Percentiles rank a stretch among this genome's conserved stretches.
phyloP scores from a whole-genome alignment of 2,797 vertebrate genomes.

The Choloepus didactylus region DNA sequence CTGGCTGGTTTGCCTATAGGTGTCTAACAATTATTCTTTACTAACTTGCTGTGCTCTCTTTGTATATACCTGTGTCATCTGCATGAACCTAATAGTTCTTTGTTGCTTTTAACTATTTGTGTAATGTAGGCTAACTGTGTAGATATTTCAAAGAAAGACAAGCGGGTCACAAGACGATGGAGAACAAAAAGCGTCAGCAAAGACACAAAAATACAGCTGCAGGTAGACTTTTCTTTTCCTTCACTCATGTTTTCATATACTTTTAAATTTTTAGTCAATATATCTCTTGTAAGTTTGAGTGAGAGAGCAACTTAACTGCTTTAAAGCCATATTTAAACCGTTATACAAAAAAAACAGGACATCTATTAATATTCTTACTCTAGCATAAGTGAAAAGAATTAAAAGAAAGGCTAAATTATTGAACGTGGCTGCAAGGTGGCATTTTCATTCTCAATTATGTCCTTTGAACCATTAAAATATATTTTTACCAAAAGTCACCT shows the following conservation, averaged over 20 bases:
- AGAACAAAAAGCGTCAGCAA: slow-evolving; percentile 99
- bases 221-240: slow-evolving; percentile 90
- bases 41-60: slow-evolving; percentile 86
- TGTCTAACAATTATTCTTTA: slow-evolving; percentile 81
- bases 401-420: slow-evolving; percentile 24
- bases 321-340: slow-evolving; percentile 38
- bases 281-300: not conserved
- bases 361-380: slow-evolving; percentile 14
- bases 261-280: not conserved
- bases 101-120: slow-evolving; percentile 91
- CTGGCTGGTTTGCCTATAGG: slow-evolving; percentile 69
- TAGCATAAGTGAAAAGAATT: slow-evolving; percentile 23
- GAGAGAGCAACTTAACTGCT: not conserved
- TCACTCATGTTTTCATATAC: slow-evolving; percentile 32
- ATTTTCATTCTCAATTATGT: slow-evolving; percentile 42
- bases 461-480: slow-evolving; percentile 68
- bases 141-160: slow-evolving; percentile 99
- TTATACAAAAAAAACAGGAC: not conserved
- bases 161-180: slow-evolving; percentile 99
- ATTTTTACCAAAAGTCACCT: slow-evolving; percentile 62
- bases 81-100: slow-evolving; percentile 89
- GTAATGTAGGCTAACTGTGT: slow-evolving; percentile 98
- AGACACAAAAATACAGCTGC: slow-evolving; percentile 99
- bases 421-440: not conserved
- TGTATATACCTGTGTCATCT: slow-evolving; percentile 87